Conservation (phyloP, 2,888 invertebrate genomes). For the Caenorhabditis sulstoni region DNA sequence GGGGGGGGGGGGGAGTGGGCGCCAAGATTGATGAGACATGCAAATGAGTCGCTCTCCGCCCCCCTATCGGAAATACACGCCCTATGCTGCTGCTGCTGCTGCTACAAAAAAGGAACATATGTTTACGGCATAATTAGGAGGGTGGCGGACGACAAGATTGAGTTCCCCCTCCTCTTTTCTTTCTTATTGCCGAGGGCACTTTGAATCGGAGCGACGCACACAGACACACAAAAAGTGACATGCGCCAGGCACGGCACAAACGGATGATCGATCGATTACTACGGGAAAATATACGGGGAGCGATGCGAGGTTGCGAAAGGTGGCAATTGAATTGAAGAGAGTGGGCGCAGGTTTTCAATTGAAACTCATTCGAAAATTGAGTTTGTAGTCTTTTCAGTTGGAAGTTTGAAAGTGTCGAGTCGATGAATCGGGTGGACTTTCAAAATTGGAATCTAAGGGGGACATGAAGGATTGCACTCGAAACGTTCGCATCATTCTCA, state of each 20-base stretch:
- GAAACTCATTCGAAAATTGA: no score
- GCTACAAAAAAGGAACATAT: slow-evolving; percentile 31
- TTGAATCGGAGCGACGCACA: background rate
- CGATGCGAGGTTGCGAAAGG: background rate
- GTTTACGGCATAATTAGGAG: slow-evolving; percentile 33
- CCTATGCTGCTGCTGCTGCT: no score
- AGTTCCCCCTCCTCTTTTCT: background rate
- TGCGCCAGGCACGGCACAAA: slow-evolving; percentile 1
- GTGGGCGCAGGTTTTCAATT: background rate
- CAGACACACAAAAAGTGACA: slow-evolving; percentile 21
- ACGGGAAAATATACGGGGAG: slow-evolving; percentile 5
- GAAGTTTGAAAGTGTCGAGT: no score
- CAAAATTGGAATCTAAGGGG: no score
- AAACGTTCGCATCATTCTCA: no score
- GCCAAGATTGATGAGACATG: slow-evolving; percentile 36
- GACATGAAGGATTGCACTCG: no score
- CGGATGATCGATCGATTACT: slow-evolving; percentile 57
- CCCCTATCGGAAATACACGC: background rate
- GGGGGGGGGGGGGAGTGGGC: background rate
- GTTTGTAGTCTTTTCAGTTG: no score
- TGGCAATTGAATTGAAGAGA: background rate
- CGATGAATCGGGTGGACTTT: no score
- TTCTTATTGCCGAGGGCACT: background rate
- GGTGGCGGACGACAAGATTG: background rate
- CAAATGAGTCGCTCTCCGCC: slow-evolving; percentile 9